Evolutionary conservation across 2,797 vertebrate genomes (phyloP), one percentile per base, ranked within the genome.

Genomic region (Hyperoplus immaculatus): DNA sequence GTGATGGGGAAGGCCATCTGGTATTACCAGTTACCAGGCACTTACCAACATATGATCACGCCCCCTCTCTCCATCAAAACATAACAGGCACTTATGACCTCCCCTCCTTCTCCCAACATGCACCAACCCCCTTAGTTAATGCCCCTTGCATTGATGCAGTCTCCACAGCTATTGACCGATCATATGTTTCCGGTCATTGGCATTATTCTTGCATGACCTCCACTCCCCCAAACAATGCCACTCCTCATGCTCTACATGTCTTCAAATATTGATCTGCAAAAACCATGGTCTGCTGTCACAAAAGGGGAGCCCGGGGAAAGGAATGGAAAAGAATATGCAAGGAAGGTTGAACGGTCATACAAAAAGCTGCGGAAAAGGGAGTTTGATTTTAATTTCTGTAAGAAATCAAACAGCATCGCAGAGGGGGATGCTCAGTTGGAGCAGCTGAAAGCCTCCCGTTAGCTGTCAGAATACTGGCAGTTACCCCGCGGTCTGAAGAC

Each of bases 121-220:
- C 69, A 21, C 77, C 60, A 54, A 15, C 61, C 75, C 76, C 60
- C 71, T 57, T 6, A 21, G 43, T 49, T 16, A 63, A 65, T 72
- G 41, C 61, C 59, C 45, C 51, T n/a, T 75, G 53, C 78, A 76
- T 53, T 76, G 15, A 78, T 50, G 56, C 62, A 67, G 57, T 68
- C 64, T 77, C 42, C 76, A 51, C 69, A 54, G 77, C 75, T 80
- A 88, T 83, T 86, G 74, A 90, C 69, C 1, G 16, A 69, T 84
- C 70, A 62, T 75, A 77, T 81, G 85, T 90, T 94, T 94, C 88
- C 87, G 87, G 93, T 95, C 92, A 92, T 47, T 88, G 88, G 69
- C 85, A 56, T 92, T 90, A 84, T 62, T 86, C 73, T 60, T 58
- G 49, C 43, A 67, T 55, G 83, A 88, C 88, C 82, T 51, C 75